Conservation (phyloP, 2,113 vertebrate genomes). For the Prunella himalayana region DNA sequence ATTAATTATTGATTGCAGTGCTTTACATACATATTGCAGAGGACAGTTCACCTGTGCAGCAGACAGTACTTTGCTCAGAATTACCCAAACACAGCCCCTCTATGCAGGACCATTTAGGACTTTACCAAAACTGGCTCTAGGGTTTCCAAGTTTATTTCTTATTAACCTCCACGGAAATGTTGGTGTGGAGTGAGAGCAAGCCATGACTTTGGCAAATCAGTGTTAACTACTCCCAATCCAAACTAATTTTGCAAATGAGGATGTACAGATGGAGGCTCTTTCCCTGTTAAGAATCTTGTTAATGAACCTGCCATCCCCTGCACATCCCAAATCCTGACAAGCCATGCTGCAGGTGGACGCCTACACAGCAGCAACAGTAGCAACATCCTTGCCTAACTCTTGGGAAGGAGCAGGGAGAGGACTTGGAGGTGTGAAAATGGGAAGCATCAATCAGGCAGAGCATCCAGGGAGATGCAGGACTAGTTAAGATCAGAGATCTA, state of each 20-base stretch:
- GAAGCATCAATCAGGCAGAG: neutral
- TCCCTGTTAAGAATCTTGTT: neutral
- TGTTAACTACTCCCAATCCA: neutral
- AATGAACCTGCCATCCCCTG: neutral
- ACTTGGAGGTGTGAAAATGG: neutral
- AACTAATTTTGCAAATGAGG: neutral
- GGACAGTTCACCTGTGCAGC: conserved; percentile 22
- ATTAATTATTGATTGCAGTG: conserved; percentile 55
- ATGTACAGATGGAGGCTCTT: neutral
- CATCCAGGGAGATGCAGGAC: neutral
- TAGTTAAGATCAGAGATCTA: neutral
- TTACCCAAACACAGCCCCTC: neutral
- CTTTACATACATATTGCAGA: conserved; percentile 24
- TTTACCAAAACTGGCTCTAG: neutral
- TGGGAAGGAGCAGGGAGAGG: neutral
- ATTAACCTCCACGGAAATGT: neutral
- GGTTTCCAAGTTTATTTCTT: neutral
- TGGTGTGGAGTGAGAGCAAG: neutral
- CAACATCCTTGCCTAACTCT: neutral
- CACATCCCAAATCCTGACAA: neutral
- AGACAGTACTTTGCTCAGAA: neutral
- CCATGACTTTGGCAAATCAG: neutral
- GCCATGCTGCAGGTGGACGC: neutral
- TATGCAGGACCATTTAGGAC: neutral
- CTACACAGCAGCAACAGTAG: neutral